Conservation (phyloP, 2,888 invertebrate genomes). For the Ornithoptera alexandrae region DNA sequence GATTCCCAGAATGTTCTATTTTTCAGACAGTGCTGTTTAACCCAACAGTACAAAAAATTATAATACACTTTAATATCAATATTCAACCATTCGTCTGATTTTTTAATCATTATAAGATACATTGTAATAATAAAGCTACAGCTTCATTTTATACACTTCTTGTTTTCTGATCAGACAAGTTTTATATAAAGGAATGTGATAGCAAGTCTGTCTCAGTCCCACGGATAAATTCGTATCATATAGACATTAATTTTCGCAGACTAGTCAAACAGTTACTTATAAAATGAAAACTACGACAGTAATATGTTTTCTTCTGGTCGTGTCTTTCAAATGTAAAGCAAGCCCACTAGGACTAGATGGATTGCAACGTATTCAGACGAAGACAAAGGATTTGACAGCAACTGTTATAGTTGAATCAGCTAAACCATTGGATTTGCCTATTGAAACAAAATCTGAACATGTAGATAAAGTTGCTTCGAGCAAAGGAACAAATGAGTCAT, state of each 20-base stretch:
- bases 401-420: constrained; percentile 22
- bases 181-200: constrained; percentile 21
- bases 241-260: background rate
- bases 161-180: constrained; percentile 16
- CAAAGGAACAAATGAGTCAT: background rate
- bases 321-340: constrained; percentile 21
- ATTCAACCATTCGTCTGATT: background rate
- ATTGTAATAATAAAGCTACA: background rate
- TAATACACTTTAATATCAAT: background rate
- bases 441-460: constrained; percentile 25
- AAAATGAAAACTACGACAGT: constrained; percentile 16
- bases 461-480: background rate
- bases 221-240: constrained; percentile 6
- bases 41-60: background rate
- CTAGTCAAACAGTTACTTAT: background rate
- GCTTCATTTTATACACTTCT: background rate
- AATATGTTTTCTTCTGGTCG: constrained; percentile 7
- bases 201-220: constrained; percentile 13
- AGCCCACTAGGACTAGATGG: constrained; percentile 2
- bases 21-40: background rate
- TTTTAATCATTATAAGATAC: too few relatives aligned
- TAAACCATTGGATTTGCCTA: constrained; percentile 21
- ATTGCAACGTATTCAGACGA: constrained; percentile 5
- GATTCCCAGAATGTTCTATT: too few relatives aligned
- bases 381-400: constrained; percentile 20